phyloP scores from a whole-genome alignment of 2,113 vertebrate genomes.

The Pipa parva region DNA sequence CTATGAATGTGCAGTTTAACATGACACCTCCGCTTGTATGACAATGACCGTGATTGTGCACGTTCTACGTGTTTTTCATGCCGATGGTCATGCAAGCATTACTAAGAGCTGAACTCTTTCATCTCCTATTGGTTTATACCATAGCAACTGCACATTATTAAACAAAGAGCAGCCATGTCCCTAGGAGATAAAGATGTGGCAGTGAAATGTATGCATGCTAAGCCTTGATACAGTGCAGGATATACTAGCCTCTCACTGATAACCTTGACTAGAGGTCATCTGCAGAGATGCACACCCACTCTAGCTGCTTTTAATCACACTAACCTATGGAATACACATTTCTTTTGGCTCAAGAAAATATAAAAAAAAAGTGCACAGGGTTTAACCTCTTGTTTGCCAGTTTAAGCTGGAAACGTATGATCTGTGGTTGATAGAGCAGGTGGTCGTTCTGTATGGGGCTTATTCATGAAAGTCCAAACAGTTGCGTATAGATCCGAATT shows the following conservation, averaged over 20 bases:
- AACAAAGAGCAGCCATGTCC: not conserved
- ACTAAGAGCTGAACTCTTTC: not conserved
- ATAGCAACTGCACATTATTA: slow-evolving; percentile 5
- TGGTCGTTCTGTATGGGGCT: too few species aligned
- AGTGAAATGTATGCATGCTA: not conserved
- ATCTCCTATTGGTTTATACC: not conserved
- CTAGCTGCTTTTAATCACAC: not conserved
- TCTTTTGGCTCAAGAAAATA: not conserved
- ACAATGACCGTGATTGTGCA: not conserved
- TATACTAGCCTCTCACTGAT: slow-evolving; percentile 3
- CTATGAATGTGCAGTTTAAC: not conserved
- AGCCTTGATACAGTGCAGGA: slow-evolving; percentile 1
- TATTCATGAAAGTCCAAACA: too few species aligned
- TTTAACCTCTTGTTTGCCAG: too few species aligned
- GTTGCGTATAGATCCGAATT: too few species aligned
- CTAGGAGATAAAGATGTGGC: not conserved
- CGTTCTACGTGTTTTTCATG: too few species aligned
- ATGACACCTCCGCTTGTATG: not conserved
- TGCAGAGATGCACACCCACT: not conserved
- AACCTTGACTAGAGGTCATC: not conserved
- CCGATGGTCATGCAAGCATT: too few species aligned
- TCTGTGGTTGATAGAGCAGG: too few species aligned
- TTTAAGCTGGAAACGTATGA: too few species aligned
- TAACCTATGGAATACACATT: slow-evolving; percentile 3
- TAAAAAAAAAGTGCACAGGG: not conserved